These are phyloP conservation scores for Choreutis nemorana DNA, from an alignment of 2,888 invertebrate species.

Conservation along the genomic window DNA sequence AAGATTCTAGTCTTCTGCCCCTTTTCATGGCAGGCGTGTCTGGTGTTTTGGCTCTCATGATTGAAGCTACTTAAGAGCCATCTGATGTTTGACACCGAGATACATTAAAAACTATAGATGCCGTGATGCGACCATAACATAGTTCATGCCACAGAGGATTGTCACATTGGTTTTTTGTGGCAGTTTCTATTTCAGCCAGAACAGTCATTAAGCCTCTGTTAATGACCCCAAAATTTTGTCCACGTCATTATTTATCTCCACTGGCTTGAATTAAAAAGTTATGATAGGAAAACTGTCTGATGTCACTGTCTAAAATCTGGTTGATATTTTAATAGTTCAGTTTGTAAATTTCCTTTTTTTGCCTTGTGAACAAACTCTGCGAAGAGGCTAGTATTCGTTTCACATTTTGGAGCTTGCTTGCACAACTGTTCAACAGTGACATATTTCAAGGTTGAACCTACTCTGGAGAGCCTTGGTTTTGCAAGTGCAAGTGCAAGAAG, in stretches of 20 bases:
- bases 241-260: neutral
- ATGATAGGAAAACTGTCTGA: neutral
- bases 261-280: neutral
- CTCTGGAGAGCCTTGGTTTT: constrained; percentile 9
- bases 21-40: constrained; percentile 11
- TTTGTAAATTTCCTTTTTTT: constrained; percentile 1
- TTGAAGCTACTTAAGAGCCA: constrained; percentile 9
- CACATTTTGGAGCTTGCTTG: neutral
- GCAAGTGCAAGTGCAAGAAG: constrained; percentile 11
- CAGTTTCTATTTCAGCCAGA: neutral
- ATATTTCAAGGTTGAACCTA: constrained; percentile 7
- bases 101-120: constrained; percentile 9
- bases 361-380: neutral
- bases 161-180: neutral
- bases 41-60: constrained; percentile 10
- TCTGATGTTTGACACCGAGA: constrained; percentile 9
- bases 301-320: neutral
- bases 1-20: constrained; percentile 6
- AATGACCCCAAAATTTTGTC: neutral
- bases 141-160: constrained; percentile 5
- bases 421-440: neutral
- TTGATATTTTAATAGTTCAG: constrained; percentile 3
- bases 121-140: constrained; percentile 8
- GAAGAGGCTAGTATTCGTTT: neutral
- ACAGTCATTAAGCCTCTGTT: neutral